Percentiles rank a stretch among this genome's conserved stretches.
Evolutionary conservation across 2,113 vertebrate genomes (phyloP).

Genomic region (Centropus bengalensis): DNA sequence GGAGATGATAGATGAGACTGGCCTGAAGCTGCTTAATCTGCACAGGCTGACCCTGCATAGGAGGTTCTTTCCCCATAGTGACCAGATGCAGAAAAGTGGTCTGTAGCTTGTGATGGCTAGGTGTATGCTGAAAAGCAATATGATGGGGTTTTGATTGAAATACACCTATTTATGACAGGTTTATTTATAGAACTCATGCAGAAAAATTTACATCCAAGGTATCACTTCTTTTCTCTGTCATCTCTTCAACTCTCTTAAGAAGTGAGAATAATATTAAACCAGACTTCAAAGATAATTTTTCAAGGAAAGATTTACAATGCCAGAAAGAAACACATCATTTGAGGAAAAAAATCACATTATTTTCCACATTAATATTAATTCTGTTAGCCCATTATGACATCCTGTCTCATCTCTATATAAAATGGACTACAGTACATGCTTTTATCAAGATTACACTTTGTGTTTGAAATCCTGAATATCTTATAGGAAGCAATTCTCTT

Average conservation of each 20-base stretch:
- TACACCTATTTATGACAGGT: background rate
- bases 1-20: background rate
- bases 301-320: background rate
- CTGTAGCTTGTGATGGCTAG: background rate
- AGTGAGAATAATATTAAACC: background rate
- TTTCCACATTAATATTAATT: background rate
- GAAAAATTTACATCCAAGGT: background rate
- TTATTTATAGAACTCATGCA: background rate
- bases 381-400: background rate
- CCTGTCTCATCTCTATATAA: background rate
- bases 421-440: background rate
- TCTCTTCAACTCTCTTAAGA: background rate
- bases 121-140: background rate
- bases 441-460: background rate
- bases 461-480: background rate
- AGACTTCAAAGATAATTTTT: background rate
- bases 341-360: background rate
- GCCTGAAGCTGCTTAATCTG: background rate
- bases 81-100: background rate
- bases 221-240: background rate
- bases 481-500: background rate
- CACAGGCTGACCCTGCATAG: background rate
- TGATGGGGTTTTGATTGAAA: background rate
- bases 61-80: background rate
- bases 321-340: background rate